phyloP scores from a whole-genome alignment of 2,113 vertebrate genomes.

The Piprites chloris region DNA sequence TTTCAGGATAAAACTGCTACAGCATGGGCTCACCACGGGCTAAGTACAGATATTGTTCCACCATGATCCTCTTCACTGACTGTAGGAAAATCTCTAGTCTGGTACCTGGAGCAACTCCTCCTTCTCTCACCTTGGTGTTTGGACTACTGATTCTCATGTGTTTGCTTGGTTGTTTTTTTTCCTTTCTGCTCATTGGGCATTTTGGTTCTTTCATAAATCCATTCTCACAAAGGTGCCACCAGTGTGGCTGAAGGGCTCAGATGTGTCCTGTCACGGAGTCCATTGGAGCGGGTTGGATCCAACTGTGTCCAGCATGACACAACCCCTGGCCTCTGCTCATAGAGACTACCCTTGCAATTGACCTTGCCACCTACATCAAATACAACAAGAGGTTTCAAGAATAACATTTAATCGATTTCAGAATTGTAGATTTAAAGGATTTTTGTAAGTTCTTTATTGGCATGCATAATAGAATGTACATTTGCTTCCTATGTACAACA shows the following conservation, averaged over 20 bases:
- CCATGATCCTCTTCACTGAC: not conserved
- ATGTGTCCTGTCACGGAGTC: rapidly evolving
- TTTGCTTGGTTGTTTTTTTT: not conserved
- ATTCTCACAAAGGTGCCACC: not conserved
- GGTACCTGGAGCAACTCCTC: not conserved
- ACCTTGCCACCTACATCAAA: not conserved
- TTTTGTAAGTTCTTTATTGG: not conserved
- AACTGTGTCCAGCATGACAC: not conserved
- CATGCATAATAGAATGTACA: not conserved
- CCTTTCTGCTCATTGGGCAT: not conserved
- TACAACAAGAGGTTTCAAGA: not conserved
- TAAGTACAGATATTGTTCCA: not conserved
- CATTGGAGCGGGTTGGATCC: rapidly evolving
- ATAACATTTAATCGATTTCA: not conserved
- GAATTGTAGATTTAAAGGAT: not conserved
- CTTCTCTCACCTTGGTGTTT: not conserved
- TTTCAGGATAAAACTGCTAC: not conserved
- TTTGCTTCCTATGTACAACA: not conserved
- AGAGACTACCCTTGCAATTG: not conserved
- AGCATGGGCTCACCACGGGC: not conserved
- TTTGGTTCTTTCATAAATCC: not conserved
- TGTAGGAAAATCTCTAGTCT: not conserved
- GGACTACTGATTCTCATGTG: not conserved
- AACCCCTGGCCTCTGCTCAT: not conserved
- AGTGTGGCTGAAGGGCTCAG: not conserved